phyloP scores from a whole-genome alignment of 2,113 vertebrate genomes.

The Lepus europaeus region DNA sequence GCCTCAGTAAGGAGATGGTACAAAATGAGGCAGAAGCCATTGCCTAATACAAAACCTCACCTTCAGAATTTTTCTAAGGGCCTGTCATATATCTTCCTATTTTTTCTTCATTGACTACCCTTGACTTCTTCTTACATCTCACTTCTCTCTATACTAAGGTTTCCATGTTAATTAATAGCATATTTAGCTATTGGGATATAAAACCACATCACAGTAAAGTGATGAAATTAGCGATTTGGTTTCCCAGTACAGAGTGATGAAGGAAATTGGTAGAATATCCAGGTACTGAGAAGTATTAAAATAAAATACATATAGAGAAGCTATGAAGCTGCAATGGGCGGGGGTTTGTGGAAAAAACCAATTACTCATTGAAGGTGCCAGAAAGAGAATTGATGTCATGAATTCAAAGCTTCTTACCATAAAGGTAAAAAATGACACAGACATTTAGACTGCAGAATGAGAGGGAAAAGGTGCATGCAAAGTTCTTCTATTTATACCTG shows the following conservation, averaged over 20 bases:
- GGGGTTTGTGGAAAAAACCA: background rate
- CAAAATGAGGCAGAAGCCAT: background rate
- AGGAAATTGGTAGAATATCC: background rate
- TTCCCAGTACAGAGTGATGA: background rate
- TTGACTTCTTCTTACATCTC: background rate
- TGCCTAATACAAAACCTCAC: background rate
- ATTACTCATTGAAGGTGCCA: slow-evolving; percentile 63
- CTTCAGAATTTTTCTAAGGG: background rate
- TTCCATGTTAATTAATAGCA: background rate
- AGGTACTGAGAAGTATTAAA: background rate
- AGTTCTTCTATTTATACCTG: slow-evolving; percentile 46
- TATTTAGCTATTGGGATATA: background rate
- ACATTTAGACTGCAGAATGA: slow-evolving; percentile 39
- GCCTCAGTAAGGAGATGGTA: background rate
- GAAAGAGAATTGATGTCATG: slow-evolving; percentile 34
- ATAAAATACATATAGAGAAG: background rate
- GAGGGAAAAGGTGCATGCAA: slow-evolving; percentile 21
- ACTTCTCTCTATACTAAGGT: background rate
- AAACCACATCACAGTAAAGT: background rate
- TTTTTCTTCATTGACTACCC: background rate
- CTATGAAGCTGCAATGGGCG: background rate
- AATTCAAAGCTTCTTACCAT: slow-evolving; percentile 46
- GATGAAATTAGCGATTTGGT: background rate
- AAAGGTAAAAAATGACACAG: slow-evolving; percentile 61
- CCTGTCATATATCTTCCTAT: background rate